Conservation (phyloP, 37 sponge, comb jelly and placozoan genomes). For the Diacarnus erythraeanus region DNA sequence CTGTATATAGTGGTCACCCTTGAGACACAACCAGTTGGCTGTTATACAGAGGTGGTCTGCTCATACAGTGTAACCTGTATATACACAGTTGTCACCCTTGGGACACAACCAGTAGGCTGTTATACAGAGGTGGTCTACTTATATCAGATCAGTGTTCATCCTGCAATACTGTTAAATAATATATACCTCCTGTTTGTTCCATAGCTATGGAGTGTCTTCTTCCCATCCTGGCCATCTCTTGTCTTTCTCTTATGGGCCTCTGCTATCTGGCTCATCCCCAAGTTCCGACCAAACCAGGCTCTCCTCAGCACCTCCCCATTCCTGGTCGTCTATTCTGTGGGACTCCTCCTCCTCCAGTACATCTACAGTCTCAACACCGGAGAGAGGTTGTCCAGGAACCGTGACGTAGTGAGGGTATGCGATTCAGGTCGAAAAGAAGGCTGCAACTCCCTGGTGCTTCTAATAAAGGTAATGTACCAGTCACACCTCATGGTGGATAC, state of each 20-base stretch:
- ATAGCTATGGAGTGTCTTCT: slow-evolving; percentile 71
- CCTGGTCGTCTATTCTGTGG: slow-evolving; percentile 45
- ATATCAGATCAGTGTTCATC: too few relatives aligned
- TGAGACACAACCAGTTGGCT: too few relatives aligned
- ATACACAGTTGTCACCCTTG: too few relatives aligned
- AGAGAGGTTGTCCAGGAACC: background rate
- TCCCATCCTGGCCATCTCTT: slow-evolving; percentile 64
- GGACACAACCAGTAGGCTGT: too few relatives aligned
- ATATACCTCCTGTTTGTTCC: too few relatives aligned
- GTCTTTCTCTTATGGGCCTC: slow-evolving; percentile 74
- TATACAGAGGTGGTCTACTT: background rate
- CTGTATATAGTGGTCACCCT: too few relatives aligned
- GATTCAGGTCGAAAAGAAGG: background rate
- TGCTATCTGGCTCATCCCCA: slow-evolving; percentile 70
- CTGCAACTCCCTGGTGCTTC: slow-evolving; percentile 18
- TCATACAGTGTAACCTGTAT: too few relatives aligned
- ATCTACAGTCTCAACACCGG: slow-evolving; percentile 48
- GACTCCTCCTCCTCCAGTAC: slow-evolving; percentile 58
- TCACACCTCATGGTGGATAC: background rate
- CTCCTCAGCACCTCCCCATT: slow-evolving; percentile 61
- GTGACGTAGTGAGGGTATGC: slow-evolving; percentile 7
- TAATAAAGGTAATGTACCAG: slow-evolving; percentile 18
- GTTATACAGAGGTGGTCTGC: too few relatives aligned
- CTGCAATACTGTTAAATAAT: too few relatives aligned
- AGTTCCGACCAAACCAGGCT: slow-evolving; percentile 23